These are phyloP conservation scores for Choloepus didactylus DNA, from an alignment of 2,797 vertebrate species.

Conservation along the genomic window DNA sequence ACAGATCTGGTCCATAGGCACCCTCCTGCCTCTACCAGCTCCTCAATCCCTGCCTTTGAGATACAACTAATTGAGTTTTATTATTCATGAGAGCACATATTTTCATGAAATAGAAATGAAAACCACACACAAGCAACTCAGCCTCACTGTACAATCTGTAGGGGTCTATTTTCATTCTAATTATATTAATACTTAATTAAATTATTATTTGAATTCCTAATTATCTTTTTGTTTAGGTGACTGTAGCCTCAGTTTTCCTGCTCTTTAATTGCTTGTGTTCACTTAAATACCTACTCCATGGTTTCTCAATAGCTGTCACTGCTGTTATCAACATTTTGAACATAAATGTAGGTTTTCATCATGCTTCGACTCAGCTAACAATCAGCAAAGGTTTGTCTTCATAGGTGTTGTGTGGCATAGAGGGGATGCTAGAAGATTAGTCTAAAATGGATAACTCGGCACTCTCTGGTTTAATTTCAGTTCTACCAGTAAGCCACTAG, in stretches of 20 bases:
- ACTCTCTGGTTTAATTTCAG: background rate
- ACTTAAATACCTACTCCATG: background rate
- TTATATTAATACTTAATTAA: conserved; percentile 75
- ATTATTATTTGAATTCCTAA: conserved; percentile 79
- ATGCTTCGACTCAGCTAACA: background rate
- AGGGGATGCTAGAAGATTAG: background rate
- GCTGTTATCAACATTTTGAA: background rate
- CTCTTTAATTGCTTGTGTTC: background rate
- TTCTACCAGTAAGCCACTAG: background rate
- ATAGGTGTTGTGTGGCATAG: background rate
- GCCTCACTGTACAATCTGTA: conserved; percentile 65
- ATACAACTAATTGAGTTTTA: conserved; percentile 76
- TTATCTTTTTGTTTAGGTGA: conserved; percentile 79
- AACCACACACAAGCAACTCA: conserved; percentile 15
- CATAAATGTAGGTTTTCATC: background rate
- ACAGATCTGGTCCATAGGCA: background rate
- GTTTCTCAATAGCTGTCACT: background rate
- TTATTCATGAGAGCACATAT: conserved; percentile 73
- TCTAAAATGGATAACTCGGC: background rate
- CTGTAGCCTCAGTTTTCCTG: background rate
- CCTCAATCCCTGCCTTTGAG: conserved; percentile 37
- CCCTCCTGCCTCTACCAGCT: background rate
- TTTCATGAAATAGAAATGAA: conserved; percentile 76
- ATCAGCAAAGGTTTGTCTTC: background rate
- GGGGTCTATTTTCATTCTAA: conserved; percentile 71